phyloP scores from a whole-genome alignment of 2,113 vertebrate genomes.

The Corythornis cristatus region DNA sequence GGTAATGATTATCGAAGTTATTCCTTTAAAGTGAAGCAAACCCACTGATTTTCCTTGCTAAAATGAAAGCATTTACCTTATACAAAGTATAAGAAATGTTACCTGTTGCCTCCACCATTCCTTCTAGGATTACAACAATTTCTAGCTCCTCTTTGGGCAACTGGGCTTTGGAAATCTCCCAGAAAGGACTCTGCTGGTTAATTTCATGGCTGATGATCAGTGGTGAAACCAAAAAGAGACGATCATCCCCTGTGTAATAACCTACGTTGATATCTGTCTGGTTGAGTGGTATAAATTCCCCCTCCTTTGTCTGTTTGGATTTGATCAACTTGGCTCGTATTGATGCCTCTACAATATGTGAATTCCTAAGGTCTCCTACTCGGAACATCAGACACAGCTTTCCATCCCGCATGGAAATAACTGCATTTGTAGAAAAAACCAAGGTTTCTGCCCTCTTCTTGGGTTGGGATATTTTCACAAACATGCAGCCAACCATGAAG shows the following conservation, averaged over 20 bases:
- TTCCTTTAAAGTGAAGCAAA: constrained; percentile 46
- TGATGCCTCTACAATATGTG: constrained; percentile 99
- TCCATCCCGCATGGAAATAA: constrained; percentile 96
- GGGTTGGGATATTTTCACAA: constrained; percentile 99
- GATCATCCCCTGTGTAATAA: constrained; percentile 96
- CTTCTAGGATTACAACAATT: constrained; percentile 98
- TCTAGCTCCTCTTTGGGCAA: constrained; percentile 94
- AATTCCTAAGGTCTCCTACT: constrained; percentile 96
- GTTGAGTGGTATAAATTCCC: constrained; percentile 98
- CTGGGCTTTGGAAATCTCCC: constrained; percentile 93
- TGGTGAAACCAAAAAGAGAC: constrained; percentile 96
- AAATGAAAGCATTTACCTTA: constrained; percentile 67
- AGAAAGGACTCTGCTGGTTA: constrained; percentile 97
- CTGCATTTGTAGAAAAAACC: constrained; percentile 96
- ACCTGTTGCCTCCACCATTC: constrained; percentile 99
- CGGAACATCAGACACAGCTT: constrained; percentile 98
- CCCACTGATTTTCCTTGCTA: constrained; percentile 41
- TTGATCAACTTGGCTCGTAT: constrained; percentile 98
- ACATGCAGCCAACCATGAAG: constrained; percentile 99
- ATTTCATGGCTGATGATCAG: constrained; percentile 99
- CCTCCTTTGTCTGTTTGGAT: constrained; percentile 98
- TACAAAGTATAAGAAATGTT: constrained; percentile 66
- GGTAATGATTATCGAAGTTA: background rate
- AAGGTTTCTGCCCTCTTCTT: constrained; percentile 98
- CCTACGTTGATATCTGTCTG: constrained; percentile 99